Evolutionary conservation across 2,797 vertebrate species (phyloP).

Genomic region (Gallirallus australis): DNA sequence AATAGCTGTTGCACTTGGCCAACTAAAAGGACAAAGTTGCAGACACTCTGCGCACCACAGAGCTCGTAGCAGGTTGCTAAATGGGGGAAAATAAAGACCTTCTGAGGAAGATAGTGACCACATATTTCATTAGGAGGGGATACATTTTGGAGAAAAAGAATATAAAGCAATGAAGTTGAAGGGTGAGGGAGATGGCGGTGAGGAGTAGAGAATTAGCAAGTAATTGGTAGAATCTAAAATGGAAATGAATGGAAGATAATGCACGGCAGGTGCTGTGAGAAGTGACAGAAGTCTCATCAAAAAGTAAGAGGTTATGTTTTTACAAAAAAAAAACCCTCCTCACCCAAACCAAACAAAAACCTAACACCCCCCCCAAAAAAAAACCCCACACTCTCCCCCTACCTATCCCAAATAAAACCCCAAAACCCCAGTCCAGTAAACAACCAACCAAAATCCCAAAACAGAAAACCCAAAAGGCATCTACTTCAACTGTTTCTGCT

Average conservation of each 20-base stretch:
- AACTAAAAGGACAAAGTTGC: not conserved
- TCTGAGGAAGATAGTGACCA: not conserved
- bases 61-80: not conserved
- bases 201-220: not conserved
- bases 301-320: not conserved
- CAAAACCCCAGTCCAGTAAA: not conserved
- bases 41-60: accelerated
- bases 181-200: not conserved
- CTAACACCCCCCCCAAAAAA: not conserved
- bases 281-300: not conserved
- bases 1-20: not conserved
- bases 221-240: not conserved
- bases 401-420: too few species aligned
- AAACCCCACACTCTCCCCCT: too few species aligned
- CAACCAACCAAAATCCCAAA: too few species aligned
- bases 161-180: not conserved
- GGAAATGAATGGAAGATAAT: not conserved
- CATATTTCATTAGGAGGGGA: not conserved
- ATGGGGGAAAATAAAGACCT: not conserved
- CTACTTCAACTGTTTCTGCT: not conserved
- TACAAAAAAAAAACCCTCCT: not conserved
- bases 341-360: not conserved
- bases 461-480: not conserved
- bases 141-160: not conserved
- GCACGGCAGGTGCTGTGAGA: not conserved